Conservation (phyloP, 1,140 invertebrate species). For the Drosophila nigrodunni region DNA sequence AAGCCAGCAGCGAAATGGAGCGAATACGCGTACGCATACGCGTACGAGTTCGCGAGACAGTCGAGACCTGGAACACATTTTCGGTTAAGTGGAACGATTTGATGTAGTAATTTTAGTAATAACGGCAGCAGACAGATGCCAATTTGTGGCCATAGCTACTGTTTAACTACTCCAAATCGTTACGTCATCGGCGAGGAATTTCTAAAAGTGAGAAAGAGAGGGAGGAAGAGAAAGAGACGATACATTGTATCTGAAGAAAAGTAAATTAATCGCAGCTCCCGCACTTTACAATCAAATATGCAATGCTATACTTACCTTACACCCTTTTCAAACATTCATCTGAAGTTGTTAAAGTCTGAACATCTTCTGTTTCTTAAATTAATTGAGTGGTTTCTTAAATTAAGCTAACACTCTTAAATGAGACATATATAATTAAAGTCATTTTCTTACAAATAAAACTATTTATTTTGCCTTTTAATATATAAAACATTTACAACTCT, state of each 20-base stretch:
- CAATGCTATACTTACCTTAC: too few species aligned
- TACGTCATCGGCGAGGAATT: slow-evolving; percentile 71
- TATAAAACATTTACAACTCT: too few species aligned
- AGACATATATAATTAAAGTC: too few species aligned
- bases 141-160: slow-evolving; percentile 71
- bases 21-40: slow-evolving; percentile 33
- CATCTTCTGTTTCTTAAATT: too few species aligned
- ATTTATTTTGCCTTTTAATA: too few species aligned
- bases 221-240: slow-evolving; percentile 21
- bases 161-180: slow-evolving; percentile 74
- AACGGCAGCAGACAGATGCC: slow-evolving; percentile 66
- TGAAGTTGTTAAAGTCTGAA: too few species aligned
- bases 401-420: too few species aligned
- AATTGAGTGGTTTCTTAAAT: too few species aligned
- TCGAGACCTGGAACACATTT: slow-evolving; percentile 58
- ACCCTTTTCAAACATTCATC: too few species aligned
- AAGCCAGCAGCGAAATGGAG: slow-evolving; percentile 16
- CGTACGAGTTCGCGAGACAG: slow-evolving; percentile 28
- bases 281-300: slow-evolving; percentile 19
- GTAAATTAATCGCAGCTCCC: slow-evolving; percentile 21
- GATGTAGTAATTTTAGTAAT: slow-evolving; percentile 78
- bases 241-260: slow-evolving; percentile 7
- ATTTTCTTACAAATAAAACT: too few species aligned
- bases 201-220: neutral
- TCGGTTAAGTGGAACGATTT: slow-evolving; percentile 76